Conservation (phyloP, 2,113 vertebrate species). For the Tychaedon coryphoeus region DNA sequence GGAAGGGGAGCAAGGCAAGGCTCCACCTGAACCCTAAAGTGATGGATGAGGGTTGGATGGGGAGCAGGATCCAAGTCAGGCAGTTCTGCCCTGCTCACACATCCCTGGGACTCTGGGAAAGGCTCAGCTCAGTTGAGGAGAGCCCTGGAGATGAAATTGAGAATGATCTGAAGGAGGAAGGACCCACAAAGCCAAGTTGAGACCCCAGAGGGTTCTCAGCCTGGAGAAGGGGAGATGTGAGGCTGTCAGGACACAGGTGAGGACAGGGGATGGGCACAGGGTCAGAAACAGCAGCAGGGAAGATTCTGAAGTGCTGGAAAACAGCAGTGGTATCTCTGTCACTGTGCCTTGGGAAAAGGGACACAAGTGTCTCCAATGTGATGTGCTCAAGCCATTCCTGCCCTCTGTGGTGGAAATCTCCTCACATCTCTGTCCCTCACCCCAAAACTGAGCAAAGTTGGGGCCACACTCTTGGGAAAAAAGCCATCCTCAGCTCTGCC, state of each 20-base stretch:
- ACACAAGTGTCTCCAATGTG: background rate
- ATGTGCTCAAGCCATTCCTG: background rate
- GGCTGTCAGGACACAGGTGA: rapidly evolving
- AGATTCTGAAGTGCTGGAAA: background rate
- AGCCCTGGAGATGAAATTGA: background rate
- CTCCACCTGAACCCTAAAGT: rapidly evolving
- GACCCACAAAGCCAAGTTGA: background rate
- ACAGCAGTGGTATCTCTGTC: background rate
- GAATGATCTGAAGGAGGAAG: background rate
- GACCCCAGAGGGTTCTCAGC: background rate
- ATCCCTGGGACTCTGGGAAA: background rate
- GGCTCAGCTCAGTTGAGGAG: background rate
- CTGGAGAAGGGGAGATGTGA: background rate
- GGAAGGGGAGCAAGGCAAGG: background rate
- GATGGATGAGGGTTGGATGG: background rate
- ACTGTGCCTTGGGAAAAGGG: background rate
- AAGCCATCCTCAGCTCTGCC: background rate
- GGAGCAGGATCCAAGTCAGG: background rate
- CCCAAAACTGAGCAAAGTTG: background rate
- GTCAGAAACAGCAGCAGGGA: background rate
- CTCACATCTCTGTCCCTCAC: rapidly evolving
- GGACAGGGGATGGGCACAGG: rapidly evolving
- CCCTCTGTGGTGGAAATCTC: background rate
- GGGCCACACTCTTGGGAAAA: background rate
- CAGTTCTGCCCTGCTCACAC: background rate